Conservation (phyloP, 1,140 invertebrate species). For the Calliphora vicina region DNA sequence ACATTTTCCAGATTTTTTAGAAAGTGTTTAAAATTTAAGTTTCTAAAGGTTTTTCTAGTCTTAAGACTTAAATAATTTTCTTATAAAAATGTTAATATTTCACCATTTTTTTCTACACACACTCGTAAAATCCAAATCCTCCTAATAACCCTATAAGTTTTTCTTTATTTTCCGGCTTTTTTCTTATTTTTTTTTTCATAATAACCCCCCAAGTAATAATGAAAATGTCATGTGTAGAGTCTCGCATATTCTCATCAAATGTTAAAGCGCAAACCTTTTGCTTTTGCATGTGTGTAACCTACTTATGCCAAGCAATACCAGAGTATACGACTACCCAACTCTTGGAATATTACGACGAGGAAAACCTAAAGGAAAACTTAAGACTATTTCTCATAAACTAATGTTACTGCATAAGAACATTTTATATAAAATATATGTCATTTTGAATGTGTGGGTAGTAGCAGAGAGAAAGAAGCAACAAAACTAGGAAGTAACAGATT, state of each 20-base stretch:
- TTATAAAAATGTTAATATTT: background rate
- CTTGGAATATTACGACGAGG: background rate
- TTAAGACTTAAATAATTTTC: no score
- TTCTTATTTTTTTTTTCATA: background rate
- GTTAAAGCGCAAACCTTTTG: slow-evolving; percentile 20
- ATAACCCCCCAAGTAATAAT: slow-evolving; percentile 22
- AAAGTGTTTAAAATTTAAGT: no score
- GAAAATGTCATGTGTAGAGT: slow-evolving; percentile 20
- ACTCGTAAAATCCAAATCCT: background rate
- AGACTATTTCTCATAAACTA: background rate
- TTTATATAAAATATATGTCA: no score
- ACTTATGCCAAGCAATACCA: background rate
- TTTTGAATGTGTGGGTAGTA: background rate
- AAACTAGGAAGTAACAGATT: no score
- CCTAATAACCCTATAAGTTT: background rate
- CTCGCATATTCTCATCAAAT: slow-evolving; percentile 33
- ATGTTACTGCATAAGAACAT: no score
- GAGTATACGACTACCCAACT: background rate
- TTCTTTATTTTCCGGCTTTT: background rate
- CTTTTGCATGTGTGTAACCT: background rate
- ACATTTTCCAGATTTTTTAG: no score
- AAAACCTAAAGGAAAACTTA: slow-evolving; percentile 10
- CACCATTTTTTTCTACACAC: background rate
- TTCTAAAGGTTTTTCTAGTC: no score
- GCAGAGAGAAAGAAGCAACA: no score